Evolutionary conservation across 2,888 invertebrate genomes (phyloP).

Genomic region (Amphipyra tragopoginis): DNA sequence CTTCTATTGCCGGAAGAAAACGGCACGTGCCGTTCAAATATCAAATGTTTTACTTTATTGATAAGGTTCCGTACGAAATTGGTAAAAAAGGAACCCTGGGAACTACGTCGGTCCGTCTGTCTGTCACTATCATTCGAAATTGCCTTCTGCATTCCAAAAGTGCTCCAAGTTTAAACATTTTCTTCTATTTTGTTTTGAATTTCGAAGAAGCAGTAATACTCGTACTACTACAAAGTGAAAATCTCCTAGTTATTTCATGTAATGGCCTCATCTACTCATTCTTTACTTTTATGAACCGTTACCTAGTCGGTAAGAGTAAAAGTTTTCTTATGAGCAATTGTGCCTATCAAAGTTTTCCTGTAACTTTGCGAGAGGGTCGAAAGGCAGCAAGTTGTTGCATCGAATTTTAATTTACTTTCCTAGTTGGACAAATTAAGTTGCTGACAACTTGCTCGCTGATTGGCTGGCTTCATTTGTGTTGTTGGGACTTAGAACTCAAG

Average conservation of each 20-base stretch:
- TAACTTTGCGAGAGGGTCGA: constrained; percentile 7
- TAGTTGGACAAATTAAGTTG: constrained; percentile 24
- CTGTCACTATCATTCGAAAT: too few relatives aligned
- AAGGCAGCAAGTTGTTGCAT: constrained; percentile 8
- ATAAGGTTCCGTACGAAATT: too few relatives aligned
- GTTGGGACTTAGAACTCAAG: too few relatives aligned
- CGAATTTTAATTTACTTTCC: constrained; percentile 19
- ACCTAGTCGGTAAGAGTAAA: constrained; percentile 3
- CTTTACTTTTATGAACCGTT: constrained; percentile 2
- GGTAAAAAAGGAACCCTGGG: too few relatives aligned
- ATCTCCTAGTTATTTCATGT: not conserved
- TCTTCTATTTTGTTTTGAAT: too few relatives aligned
- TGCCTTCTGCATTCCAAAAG: too few relatives aligned
- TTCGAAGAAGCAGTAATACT: not conserved
- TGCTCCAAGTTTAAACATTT: too few relatives aligned
- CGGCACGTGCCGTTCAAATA: too few relatives aligned
- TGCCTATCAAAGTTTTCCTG: constrained; percentile 20
- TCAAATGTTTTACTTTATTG: too few relatives aligned
- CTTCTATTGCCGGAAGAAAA: too few relatives aligned
- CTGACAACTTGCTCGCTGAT: not conserved
- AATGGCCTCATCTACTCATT: not conserved
- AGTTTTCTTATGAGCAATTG: constrained; percentile 22
- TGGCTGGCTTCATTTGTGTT: not conserved
- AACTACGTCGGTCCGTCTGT: too few relatives aligned
- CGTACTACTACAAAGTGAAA: not conserved